Percentiles rank a stretch among this genome's conserved stretches.
Evolutionary conservation across 2,797 vertebrate genomes (phyloP).

Genomic region (Eulemur rubriventer): DNA sequence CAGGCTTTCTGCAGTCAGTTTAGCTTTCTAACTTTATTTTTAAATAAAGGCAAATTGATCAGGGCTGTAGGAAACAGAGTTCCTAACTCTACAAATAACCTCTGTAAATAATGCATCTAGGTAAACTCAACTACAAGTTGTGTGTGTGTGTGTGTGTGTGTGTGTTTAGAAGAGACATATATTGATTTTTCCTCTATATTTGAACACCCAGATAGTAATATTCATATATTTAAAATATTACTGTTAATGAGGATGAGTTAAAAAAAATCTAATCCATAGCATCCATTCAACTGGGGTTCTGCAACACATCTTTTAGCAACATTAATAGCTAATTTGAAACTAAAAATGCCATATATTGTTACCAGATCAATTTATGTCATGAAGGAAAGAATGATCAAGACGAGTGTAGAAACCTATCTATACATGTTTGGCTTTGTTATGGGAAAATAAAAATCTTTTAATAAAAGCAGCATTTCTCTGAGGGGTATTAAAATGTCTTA

Average conservation of each 20-base stretch:
- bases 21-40: conserved; percentile 21
- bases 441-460: conserved; percentile 16
- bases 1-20: background rate
- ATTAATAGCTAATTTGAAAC: background rate
- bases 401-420: conserved; percentile 1
- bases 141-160: background rate
- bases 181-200: conserved; percentile 35
- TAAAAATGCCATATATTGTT: background rate
- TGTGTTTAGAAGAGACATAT: background rate
- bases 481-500: background rate
- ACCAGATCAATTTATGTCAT: background rate
- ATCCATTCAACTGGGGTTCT: background rate
- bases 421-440: background rate
- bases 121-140: conserved; percentile 29
- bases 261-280: background rate
- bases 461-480: conserved; percentile 16
- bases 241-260: background rate
- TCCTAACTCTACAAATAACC: background rate
- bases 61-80: background rate
- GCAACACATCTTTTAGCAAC: conserved; percentile 2
- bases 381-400: conserved; percentile 1
- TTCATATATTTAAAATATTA: background rate
- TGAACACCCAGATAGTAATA: background rate
- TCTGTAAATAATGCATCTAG: conserved; percentile 19
- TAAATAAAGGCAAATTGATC: conserved; percentile 24